Evolutionary conservation across 2,888 invertebrate genomes (phyloP).

Genomic region (Geophilus truncorum): DNA sequence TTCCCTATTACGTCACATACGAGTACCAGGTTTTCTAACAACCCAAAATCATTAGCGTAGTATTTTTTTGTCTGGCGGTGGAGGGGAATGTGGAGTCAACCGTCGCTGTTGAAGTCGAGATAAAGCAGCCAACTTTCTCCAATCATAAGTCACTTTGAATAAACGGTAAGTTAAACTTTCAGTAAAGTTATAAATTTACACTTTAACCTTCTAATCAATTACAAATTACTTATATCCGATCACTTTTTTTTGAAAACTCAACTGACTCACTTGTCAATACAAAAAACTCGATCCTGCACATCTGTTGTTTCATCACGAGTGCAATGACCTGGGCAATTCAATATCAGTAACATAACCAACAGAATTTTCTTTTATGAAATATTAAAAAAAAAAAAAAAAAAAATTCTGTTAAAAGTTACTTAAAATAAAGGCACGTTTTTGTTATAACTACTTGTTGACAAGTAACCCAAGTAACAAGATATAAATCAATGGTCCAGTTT

Average conservation of each 20-base stretch:
- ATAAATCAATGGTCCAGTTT: not conserved
- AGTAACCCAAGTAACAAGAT: not conserved
- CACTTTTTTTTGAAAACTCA: too few relatives aligned
- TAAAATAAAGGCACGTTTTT: not conserved
- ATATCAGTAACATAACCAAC: not conserved
- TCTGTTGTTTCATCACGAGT: not conserved
- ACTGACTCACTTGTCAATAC: not conserved
- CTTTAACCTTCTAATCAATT: too few relatives aligned
- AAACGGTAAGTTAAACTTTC: not conserved
- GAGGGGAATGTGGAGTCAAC: not conserved
- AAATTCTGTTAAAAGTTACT: not conserved
- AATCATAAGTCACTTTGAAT: not conserved
- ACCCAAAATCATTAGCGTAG: not conserved
- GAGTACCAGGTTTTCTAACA: not conserved
- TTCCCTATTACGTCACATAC: too few relatives aligned
- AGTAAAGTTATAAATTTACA: not conserved
- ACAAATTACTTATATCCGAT: too few relatives aligned
- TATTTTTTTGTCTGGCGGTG: not conserved
- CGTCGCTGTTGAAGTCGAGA: not conserved
- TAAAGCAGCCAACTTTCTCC: not conserved
- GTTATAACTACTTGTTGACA: not conserved
- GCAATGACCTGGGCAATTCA: not conserved
- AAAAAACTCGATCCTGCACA: not conserved
- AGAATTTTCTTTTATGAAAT: too few relatives aligned
- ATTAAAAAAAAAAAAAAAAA: not conserved